Evolutionary conservation across 23 tunicate genomes (phyloP).

Genomic region (Ciona savignyi): DNA sequence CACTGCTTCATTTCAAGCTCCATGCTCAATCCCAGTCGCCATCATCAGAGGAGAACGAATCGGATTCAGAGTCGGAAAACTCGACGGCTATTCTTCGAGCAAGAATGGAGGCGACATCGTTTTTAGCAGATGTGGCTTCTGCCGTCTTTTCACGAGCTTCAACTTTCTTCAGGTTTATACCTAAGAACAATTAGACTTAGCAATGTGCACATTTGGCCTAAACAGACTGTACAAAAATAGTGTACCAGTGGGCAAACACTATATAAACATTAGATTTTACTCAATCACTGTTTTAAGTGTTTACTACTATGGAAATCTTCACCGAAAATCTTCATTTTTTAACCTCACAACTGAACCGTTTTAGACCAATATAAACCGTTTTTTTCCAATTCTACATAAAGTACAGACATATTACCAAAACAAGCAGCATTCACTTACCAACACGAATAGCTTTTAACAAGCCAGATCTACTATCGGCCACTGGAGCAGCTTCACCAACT

Average conservation of each 20-base stretch:
- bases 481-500: constrained; percentile 16
- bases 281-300: too few relatives aligned
- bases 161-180: constrained; percentile 76
- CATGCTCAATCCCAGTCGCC: constrained; percentile 30
- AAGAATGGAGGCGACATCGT: constrained; percentile 90
- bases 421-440: constrained; percentile 19
- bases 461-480: constrained; percentile 36
- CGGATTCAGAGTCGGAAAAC: constrained; percentile 72
- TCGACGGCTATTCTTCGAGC: constrained; percentile 92
- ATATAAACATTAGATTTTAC: too few relatives aligned
- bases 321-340: too few relatives aligned
- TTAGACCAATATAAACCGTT: not conserved
- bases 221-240: too few relatives aligned
- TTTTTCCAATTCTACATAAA: not conserved
- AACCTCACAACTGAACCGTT: not conserved
- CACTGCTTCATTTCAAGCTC: not conserved
- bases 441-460: constrained; percentile 58
- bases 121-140: constrained; percentile 24
- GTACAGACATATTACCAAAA: too few relatives aligned
- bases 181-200: constrained; percentile 9
- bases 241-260: too few relatives aligned
- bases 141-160: constrained; percentile 61
- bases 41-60: constrained; percentile 54
- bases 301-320: too few relatives aligned
- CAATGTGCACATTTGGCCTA: too few relatives aligned